These are phyloP conservation scores for Phrynocephalus versicolor DNA, from an alignment of 2,113 vertebrate species.

Conservation along the genomic window DNA sequence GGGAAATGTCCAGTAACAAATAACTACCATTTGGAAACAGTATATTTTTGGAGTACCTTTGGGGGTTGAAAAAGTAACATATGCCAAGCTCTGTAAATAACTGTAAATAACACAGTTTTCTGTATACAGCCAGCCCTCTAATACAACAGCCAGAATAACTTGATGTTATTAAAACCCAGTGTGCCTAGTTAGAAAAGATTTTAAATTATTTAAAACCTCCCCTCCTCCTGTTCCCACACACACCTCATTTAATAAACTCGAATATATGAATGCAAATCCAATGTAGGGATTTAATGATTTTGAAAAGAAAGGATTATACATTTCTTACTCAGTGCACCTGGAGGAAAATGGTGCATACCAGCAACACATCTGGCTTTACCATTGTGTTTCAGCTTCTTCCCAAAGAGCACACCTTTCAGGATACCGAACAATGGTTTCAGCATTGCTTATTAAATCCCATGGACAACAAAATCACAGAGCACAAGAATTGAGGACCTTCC, in stretches of 20 bases:
- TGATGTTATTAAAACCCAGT: conserved; percentile 41
- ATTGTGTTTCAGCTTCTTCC: conserved; percentile 52
- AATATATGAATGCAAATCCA: conserved; percentile 46
- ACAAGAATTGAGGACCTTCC: conserved; percentile 52
- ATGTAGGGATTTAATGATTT: conserved; percentile 29
- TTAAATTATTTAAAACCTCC: conserved; percentile 48
- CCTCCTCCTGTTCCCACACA: neutral
- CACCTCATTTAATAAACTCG: conserved; percentile 47
- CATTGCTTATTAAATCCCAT: conserved; percentile 59
- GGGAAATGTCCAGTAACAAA: neutral
- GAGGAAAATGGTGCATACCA: conserved; percentile 35
- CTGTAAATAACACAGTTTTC: neutral
- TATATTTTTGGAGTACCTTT: no score
- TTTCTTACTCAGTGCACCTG: neutral
- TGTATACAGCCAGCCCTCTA: neutral
- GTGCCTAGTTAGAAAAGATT: conserved; percentile 44
- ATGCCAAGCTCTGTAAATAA: neutral
- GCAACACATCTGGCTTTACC: conserved; percentile 36
- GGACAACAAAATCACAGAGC: conserved; percentile 64
- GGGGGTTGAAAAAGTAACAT: no score
- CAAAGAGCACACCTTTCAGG: conserved; percentile 36
- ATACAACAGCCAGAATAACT: conserved; percentile 1
- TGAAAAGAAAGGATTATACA: conserved; percentile 62
- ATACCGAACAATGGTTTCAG: conserved; percentile 44
- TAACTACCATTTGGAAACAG: no score